These are phyloP conservation scores for Rhagoletis zephyria DNA, from an alignment of 1,140 invertebrate species.

Conservation along the genomic window DNA sequence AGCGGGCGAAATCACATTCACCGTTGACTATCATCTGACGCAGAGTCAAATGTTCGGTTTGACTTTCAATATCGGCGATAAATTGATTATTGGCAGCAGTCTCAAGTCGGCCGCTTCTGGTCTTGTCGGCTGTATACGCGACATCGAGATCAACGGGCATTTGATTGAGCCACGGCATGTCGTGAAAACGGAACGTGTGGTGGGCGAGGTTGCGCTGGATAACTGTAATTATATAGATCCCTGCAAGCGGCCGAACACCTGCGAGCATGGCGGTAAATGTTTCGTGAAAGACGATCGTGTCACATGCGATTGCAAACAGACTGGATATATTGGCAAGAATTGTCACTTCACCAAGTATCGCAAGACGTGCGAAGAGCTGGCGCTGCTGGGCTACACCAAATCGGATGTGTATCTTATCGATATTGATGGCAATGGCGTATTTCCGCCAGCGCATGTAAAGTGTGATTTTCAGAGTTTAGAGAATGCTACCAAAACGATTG, in stretches of 20 bases:
- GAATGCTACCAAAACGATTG: constrained; percentile 89
- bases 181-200: constrained; percentile 84
- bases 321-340: constrained; percentile 90
- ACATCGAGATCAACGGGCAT: constrained; percentile 86
- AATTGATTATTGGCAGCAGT: constrained; percentile 84
- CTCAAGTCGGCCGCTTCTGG: constrained; percentile 80
- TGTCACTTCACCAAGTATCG: constrained; percentile 93
- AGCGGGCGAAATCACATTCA: constrained; percentile 81
- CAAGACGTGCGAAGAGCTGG: constrained; percentile 92
- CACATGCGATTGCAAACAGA: constrained; percentile 90
- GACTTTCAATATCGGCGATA: constrained; percentile 77
- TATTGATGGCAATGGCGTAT: constrained; percentile 92
- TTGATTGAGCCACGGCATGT: constrained; percentile 82
- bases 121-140: constrained; percentile 90
- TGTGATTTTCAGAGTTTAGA: constrained; percentile 91
- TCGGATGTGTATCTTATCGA: constrained; percentile 92
- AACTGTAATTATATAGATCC: constrained; percentile 93
- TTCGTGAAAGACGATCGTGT: constrained; percentile 89
- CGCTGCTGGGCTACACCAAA: constrained; percentile 86
- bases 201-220: constrained; percentile 90
- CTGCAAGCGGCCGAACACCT: constrained; percentile 89
- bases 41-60: constrained; percentile 79
- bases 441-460: constrained; percentile 90
- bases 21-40: constrained; percentile 83
- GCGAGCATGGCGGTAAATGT: constrained; percentile 91